phyloP scores from a whole-genome alignment of 2,113 vertebrate species.

The Trogon melanurus region DNA sequence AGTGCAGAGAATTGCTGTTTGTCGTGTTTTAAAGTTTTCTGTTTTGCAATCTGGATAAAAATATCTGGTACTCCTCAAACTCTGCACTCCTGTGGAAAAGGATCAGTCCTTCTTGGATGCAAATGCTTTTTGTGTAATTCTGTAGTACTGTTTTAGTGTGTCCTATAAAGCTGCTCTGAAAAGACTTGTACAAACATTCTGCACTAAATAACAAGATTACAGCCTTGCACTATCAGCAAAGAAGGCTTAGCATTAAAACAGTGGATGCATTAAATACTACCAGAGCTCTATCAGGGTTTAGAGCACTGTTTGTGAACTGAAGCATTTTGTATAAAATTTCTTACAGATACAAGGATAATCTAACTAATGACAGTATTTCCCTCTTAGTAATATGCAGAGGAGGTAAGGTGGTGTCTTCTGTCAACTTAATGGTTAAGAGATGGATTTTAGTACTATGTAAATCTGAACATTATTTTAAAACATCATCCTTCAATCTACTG shows the following conservation, averaged over 20 bases:
- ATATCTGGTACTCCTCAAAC: neutral
- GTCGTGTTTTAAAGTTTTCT: neutral
- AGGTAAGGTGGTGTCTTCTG: neutral
- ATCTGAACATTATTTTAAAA: constrained; percentile 21
- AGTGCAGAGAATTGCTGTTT: neutral
- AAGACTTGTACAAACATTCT: neutral
- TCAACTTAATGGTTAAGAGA: neutral
- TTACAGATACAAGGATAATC: neutral
- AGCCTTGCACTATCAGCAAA: neutral
- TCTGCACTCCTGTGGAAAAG: neutral
- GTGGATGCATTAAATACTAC: neutral
- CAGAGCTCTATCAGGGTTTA: neutral
- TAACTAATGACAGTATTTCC: neutral
- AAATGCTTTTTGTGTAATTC: neutral
- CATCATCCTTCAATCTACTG: neutral
- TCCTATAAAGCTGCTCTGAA: neutral
- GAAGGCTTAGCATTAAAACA: neutral
- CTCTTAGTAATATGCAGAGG: neutral
- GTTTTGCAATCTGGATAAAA: neutral
- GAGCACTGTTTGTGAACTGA: neutral
- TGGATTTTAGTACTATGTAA: neutral
- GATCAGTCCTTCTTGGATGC: neutral
- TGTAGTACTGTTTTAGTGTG: neutral
- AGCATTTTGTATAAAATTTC: neutral
- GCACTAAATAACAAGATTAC: neutral